Conservation (phyloP, 2,113 vertebrate species). For the Pachyramphus minor region DNA sequence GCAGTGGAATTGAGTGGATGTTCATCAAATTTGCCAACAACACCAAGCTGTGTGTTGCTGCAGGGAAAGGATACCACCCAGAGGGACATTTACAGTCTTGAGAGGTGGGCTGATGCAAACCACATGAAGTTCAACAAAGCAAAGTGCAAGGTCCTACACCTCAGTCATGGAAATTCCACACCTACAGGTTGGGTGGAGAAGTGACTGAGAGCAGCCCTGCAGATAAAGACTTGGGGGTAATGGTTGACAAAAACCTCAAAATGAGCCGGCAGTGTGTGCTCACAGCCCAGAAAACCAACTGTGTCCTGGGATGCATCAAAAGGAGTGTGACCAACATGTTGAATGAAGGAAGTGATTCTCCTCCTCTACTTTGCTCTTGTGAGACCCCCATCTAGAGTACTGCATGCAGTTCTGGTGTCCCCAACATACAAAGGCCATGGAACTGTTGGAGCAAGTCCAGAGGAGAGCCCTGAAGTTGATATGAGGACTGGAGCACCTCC, state of each 20-base stretch:
- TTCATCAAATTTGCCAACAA: too few species aligned
- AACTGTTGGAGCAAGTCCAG: not conserved
- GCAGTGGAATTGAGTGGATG: too few species aligned
- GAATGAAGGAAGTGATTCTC: not conserved
- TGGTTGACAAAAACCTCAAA: not conserved
- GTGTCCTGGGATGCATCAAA: not conserved
- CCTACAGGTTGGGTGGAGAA: not conserved
- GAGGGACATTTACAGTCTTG: not conserved
- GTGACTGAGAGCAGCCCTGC: not conserved
- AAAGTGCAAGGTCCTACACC: not conserved
- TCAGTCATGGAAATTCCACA: not conserved
- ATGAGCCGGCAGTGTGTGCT: not conserved
- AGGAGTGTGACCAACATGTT: not conserved
- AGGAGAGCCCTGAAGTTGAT: not conserved
- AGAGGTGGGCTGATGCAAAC: not conserved
- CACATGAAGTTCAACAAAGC: not conserved
- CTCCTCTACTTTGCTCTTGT: not conserved
- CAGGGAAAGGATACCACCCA: not conserved
- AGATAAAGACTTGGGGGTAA: not conserved
- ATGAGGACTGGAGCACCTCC: not conserved
- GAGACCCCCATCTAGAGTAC: not conserved
- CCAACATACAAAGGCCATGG: not conserved
- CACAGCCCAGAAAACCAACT: not conserved
- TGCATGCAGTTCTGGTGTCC: not conserved
- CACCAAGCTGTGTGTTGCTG: not conserved